These are phyloP conservation scores for Vidua chalybeata DNA, from an alignment of 2,113 vertebrate genomes.

Conservation along the genomic window DNA sequence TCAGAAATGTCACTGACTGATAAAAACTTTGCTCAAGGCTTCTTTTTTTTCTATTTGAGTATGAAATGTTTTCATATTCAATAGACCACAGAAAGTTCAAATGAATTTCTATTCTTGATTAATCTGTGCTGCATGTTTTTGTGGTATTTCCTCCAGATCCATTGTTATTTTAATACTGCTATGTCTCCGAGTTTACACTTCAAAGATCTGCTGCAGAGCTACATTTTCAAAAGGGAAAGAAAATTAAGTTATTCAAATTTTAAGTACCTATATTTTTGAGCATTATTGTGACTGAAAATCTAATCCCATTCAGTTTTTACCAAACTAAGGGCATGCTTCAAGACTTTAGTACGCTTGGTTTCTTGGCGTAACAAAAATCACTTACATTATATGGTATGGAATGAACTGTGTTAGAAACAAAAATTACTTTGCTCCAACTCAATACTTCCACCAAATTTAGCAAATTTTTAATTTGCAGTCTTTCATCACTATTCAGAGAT, in stretches of 20 bases:
- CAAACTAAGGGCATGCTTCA: background rate
- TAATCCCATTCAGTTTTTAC: background rate
- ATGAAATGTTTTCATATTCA: slow-evolving; percentile 48
- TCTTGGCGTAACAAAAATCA: background rate
- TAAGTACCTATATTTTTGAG: background rate
- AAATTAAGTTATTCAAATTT: slow-evolving; percentile 1
- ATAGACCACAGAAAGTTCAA: slow-evolving; percentile 26
- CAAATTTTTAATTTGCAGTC: background rate
- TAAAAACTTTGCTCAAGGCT: background rate
- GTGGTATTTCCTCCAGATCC: slow-evolving; percentile 10
- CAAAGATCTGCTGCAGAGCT: slow-evolving; percentile 40
- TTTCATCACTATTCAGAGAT: background rate
- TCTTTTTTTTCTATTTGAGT: slow-evolving; percentile 7
- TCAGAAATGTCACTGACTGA: slow-evolving; percentile 9
- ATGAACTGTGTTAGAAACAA: background rate
- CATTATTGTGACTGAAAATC: background rate
- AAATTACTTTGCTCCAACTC: background rate
- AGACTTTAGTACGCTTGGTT: background rate
- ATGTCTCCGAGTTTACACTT: slow-evolving; percentile 31
- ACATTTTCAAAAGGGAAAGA: slow-evolving; percentile 19
- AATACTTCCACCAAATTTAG: background rate
- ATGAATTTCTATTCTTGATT: slow-evolving; percentile 51
- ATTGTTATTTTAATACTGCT: slow-evolving; percentile 47
- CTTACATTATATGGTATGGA: background rate
- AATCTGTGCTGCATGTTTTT: slow-evolving; percentile 7